phyloP scores from a whole-genome alignment of 2,113 vertebrate species.

The Lophius piscatorius region DNA sequence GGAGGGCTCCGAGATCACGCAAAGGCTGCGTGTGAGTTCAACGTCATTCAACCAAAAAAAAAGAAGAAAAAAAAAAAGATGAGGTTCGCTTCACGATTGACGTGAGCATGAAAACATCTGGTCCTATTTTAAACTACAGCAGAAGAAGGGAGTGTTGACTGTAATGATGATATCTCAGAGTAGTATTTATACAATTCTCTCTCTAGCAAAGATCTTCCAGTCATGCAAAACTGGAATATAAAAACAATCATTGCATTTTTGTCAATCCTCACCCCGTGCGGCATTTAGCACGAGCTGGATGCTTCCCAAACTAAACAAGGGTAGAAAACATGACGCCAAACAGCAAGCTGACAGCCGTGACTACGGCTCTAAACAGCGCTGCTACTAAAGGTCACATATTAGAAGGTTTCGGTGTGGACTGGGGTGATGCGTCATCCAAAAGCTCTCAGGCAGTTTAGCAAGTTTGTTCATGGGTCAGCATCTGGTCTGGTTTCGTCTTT shows the following conservation, averaged over 20 bases:
- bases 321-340: conserved; percentile 29
- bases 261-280: conserved; percentile 37
- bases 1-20: conserved; percentile 44
- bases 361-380: not conserved
- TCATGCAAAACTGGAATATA: conserved; percentile 51
- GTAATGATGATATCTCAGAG: conserved; percentile 50
- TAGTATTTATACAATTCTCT: conserved; percentile 48
- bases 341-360: conserved; percentile 18
- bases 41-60: conserved; percentile 45
- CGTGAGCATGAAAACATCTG: conserved; percentile 64
- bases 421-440: conserved; percentile 17
- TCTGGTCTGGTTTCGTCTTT: conserved; percentile 20
- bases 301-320: conserved; percentile 54
- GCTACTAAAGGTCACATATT: not conserved
- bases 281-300: conserved; percentile 50
- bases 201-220: conserved; percentile 27
- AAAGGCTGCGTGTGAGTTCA: conserved; percentile 33
- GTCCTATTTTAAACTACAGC: conserved; percentile 48
- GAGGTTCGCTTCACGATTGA: conserved; percentile 50
- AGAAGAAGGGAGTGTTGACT: conserved; percentile 50
- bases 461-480: conserved; percentile 27
- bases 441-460: conserved; percentile 31
- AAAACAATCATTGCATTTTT: conserved; percentile 52
- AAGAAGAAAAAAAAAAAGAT: conserved; percentile 37
- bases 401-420: not conserved